Evolutionary conservation across 23 tunicate species (phyloP), one percentile per base, ranked within the genome.

Genomic region (Styela clava): DNA sequence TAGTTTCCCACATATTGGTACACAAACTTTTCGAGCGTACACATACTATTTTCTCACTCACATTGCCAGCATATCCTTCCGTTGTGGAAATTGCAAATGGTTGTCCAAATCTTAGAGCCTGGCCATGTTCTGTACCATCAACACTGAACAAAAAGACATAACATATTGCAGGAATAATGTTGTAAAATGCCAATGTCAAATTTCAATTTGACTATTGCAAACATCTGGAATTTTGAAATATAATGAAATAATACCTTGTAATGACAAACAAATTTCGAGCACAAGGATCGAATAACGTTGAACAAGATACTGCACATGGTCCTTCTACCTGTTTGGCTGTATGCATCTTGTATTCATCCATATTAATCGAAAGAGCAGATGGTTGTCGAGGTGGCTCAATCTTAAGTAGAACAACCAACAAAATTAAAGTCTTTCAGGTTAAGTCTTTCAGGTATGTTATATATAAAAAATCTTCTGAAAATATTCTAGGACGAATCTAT

Each of bases 81-180:
- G 85, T 76, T 18, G 98, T 93, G 7, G 93, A 79, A 61, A 93
- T 74, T 2, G 93, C 93, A 74, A 95, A 95, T 1, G 95, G 99
- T 69, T 95, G 99, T 3, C 99, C 99, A 84, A 81, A 95, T 69
- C 83, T 79, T 20, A 95, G 69, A 5, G 85, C 74, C 61, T 86
- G 37, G 0, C 96, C 96, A 37, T 86, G 36, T 51, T 78, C 86
- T 33, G 74, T 82, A 26, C 95, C 99, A 70, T 95, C 99, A 84
- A 93, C 87, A 88, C 98, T 93, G 24, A 9, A 74, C 7, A 37
- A 37, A 26, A 30, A 68, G 16, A 28, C 19, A 69, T 27, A 51
- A 82, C 5, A 28, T 51, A 16, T 16, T 22, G 74, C 24, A 69
- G 24, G 31, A 22, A 69, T 22, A 61, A 61, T n/a, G n/a, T n/a